Evolutionary conservation across 2,888 invertebrate species (phyloP).

Genomic region (Drepanosiphum platanoidis): DNA sequence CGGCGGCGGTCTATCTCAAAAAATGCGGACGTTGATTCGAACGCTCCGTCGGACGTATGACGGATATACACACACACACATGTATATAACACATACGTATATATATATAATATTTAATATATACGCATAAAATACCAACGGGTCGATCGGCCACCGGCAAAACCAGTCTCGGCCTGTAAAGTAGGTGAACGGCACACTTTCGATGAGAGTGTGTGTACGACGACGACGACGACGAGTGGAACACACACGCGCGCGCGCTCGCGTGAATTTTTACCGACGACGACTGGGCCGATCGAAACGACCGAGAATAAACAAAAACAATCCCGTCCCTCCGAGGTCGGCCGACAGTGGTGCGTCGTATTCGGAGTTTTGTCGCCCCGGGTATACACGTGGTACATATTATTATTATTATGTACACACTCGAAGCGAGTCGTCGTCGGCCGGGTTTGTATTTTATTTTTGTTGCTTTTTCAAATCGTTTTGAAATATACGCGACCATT

Average conservation of each 20-base stretch:
- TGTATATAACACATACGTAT: neutral
- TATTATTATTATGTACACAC: too few species aligned
- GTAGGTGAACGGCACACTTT: constrained; percentile 62
- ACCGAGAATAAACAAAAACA: neutral
- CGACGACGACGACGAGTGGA: neutral
- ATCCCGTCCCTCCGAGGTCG: neutral
- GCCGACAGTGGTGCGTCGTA: neutral
- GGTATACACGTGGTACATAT: too few species aligned
- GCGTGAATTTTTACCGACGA: neutral
- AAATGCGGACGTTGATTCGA: constrained; percentile 49
- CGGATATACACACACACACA: constrained; percentile 20
- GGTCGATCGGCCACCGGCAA: constrained; percentile 59
- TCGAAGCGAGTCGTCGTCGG: too few species aligned
- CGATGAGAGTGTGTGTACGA: neutral
- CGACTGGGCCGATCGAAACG: too few species aligned
- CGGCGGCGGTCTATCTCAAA: constrained; percentile 5
- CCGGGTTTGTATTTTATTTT: too few species aligned
- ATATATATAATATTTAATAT: neutral
- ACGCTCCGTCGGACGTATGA: constrained; percentile 16
- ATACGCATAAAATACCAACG: constrained; percentile 40
- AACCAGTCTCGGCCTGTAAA: constrained; percentile 58
- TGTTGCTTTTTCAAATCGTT: too few species aligned
- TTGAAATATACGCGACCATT: too few species aligned
- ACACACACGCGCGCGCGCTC: neutral
- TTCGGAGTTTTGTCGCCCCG: too few species aligned